Base-by-base conservation (phyloP, 2,888 invertebrate species). In the Syrista parreyssii region DNA sequence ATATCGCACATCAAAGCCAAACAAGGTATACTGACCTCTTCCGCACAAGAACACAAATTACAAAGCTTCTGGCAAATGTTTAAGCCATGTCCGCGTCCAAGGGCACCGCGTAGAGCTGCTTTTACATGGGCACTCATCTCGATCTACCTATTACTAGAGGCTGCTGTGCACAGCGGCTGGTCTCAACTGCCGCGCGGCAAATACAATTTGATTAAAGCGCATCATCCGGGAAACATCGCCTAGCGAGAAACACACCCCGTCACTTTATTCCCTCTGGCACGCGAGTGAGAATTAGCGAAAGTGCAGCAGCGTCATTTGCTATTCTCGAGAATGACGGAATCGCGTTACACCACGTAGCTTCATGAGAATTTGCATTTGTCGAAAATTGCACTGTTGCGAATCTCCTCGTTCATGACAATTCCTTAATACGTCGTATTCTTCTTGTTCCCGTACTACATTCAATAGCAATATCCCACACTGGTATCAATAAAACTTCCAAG, bases 1-100 rank as follows among this genome's bases (percentile, higher is more conserved):
- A 84, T 87, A 84, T 86, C 80, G 75, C 73, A 79, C 79, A 81
- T 81, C 82, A 83, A 86, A 86, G 84, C 81, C 73, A 78, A 55
- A 74, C 78, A 75, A 76, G 69, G 75, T 12, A 71, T 55, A 23
- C 23, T 23, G 71, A 33, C 71, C 71, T 75, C 79, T 80, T 75
- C 68, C 78, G 68, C 72, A 77, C 79, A 80, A 79, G 74, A 74
- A 55, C 73, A 30, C 68, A 71, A 75, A 71, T 11, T 36, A 68
- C 75, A 69, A 68, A 68, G 69, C 68, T 34, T 68, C 15, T 31
- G 32, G 68, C 36, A 73, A 31, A 55, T 75, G 73, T 75, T 68
- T 33, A 68, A 34, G 9, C 77, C n/a, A 12, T 35, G 73, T 33
- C 12, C 71, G 12, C 32, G 32, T 33, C 12, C 71, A 6, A 11